Conservation (phyloP, 2,888 invertebrate species). For the Hedya salicella region DNA sequence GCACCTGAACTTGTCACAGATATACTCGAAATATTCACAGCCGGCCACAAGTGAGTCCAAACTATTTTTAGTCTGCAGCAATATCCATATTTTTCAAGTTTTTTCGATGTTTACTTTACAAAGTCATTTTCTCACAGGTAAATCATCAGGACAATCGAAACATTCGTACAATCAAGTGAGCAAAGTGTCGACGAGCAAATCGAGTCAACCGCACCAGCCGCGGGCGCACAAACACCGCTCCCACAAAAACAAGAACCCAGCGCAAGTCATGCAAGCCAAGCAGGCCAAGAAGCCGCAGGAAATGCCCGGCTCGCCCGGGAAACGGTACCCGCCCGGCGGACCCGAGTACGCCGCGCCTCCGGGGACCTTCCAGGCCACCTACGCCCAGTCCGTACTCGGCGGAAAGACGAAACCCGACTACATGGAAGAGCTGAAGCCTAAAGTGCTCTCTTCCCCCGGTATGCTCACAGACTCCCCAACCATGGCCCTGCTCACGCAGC, state of each 20-base stretch:
- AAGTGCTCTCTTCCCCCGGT: constrained; percentile 65
- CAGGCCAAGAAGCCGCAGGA: constrained; percentile 69
- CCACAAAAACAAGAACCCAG: constrained; percentile 54
- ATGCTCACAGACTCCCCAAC: constrained; percentile 72
- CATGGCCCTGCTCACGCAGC: constrained; percentile 74
- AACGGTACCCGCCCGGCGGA: constrained; percentile 62
- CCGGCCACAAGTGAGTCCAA: constrained; percentile 67
- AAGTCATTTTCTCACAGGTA: constrained; percentile 68
- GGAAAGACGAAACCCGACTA: constrained; percentile 70
- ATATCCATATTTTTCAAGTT: no score
- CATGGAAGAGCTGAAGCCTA: constrained; percentile 68
- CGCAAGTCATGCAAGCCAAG: constrained; percentile 50
- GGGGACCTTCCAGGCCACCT: constrained; percentile 78
- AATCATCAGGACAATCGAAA: constrained; percentile 78
- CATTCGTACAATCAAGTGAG: constrained; percentile 83
- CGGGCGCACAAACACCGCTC: constrained; percentile 68
- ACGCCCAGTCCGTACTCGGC: constrained; percentile 75
- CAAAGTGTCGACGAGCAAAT: constrained; percentile 82
- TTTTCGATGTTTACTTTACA: no score
- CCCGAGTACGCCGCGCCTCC: constrained; percentile 73
- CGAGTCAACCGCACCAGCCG: constrained; percentile 67
- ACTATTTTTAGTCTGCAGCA: constrained; percentile 12
- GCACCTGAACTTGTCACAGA: constrained; percentile 79
- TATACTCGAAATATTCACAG: constrained; percentile 81
- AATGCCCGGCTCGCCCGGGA: constrained; percentile 62